Percentiles rank a stretch among this genome's conserved stretches.
Evolutionary conservation across 2,888 invertebrate genomes (phyloP).

Genomic region (Lasius platythorax): DNA sequence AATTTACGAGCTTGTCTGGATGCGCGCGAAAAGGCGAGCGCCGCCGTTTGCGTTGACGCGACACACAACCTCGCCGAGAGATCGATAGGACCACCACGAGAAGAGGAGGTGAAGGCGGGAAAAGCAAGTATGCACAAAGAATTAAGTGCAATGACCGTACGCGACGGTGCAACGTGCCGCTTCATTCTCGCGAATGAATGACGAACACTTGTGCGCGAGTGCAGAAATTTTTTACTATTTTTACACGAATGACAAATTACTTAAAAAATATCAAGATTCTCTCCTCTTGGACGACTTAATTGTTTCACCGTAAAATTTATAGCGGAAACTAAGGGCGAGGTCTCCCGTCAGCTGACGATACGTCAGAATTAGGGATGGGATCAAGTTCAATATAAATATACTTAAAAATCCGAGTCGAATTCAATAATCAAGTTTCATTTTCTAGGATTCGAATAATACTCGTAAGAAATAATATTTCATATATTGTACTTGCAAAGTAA

Average conservation of each 20-base stretch:
- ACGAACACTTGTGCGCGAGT: not conserved
- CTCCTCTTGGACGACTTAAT: not conserved
- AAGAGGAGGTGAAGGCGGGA: constrained; percentile 25
- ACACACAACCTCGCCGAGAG: constrained; percentile 35
- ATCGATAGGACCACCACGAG: constrained; percentile 41
- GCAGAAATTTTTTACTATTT: not conserved
- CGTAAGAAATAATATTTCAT: too few relatives aligned
- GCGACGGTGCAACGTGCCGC: not conserved
- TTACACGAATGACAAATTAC: not conserved
- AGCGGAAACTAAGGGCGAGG: not conserved
- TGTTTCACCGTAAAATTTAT: not conserved
- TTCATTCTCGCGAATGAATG: constrained; percentile 12
- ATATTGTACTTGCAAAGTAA: too few relatives aligned
- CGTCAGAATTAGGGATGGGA: too few relatives aligned
- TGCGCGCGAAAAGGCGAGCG: constrained; percentile 9
- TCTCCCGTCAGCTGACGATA: not conserved
- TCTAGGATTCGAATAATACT: too few relatives aligned
- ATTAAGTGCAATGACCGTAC: constrained; percentile 48
- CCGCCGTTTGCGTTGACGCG: constrained; percentile 35
- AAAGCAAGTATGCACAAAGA: constrained; percentile 49
- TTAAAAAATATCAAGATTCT: not conserved
- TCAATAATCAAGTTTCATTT: too few relatives aligned
- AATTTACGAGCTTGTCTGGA: constrained; percentile 24
- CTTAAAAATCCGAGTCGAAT: too few relatives aligned
- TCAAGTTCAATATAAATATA: too few relatives aligned